Conservation (phyloP, 2,888 invertebrate genomes). For the Ametastegia equiseti region DNA sequence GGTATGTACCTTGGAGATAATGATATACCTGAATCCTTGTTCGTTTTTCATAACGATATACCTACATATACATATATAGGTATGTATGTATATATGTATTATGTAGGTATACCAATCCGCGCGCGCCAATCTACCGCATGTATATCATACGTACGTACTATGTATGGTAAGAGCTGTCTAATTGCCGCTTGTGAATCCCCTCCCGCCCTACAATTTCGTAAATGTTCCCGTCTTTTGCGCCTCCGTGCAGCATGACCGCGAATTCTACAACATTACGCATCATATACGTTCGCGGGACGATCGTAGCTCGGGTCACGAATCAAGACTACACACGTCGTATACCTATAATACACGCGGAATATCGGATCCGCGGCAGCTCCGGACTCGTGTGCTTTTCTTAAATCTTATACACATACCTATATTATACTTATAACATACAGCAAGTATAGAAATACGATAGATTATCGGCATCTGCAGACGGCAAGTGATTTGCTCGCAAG, state of each 20-base stretch:
- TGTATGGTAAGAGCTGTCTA: neutral
- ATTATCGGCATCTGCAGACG: neutral
- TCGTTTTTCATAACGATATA: no score
- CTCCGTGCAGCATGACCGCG: neutral
- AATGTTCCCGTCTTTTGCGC: neutral
- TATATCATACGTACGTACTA: no score
- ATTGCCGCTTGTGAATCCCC: neutral
- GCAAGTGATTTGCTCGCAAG: no score
- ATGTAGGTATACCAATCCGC: neutral
- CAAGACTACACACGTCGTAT: neutral
- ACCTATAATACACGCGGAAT: no score
- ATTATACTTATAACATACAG: no score
- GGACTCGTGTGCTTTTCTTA: neutral
- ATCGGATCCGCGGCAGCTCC: neutral
- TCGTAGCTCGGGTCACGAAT: neutral
- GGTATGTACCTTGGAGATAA: no score
- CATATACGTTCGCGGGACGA: neutral
- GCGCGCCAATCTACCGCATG: neutral
- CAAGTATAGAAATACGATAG: neutral
- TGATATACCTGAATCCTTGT: no score
- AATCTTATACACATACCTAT: neutral
- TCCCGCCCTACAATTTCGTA: neutral
- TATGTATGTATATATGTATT: no score
- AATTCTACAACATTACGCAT: neutral
- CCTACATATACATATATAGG: no score